Evolutionary conservation across 2,797 vertebrate species (phyloP).

Genomic region (Muscicapa striata): DNA sequence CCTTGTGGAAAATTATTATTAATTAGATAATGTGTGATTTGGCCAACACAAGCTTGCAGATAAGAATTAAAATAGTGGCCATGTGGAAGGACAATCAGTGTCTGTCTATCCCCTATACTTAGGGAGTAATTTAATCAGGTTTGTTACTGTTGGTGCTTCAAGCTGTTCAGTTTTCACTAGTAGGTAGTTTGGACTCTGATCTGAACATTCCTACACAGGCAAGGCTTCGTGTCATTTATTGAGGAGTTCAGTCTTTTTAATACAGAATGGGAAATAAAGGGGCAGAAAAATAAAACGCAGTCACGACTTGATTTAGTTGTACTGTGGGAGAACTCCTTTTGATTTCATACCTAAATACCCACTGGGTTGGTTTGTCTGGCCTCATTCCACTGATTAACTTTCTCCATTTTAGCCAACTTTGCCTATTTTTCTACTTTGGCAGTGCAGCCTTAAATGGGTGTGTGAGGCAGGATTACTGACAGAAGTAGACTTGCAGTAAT

Average conservation of each 20-base stretch:
- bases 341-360: neutral
- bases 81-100: slow-evolving; percentile 71
- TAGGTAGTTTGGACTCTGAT: slow-evolving; percentile 45
- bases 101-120: slow-evolving; percentile 43
- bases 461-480: neutral
- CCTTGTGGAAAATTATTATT: slow-evolving; percentile 75
- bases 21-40: slow-evolving; percentile 72
- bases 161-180: slow-evolving; percentile 74
- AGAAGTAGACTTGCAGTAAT: neutral
- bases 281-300: neutral
- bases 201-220: slow-evolving; percentile 54
- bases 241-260: slow-evolving; percentile 14
- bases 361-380: neutral
- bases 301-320: neutral
- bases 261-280: neutral
- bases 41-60: slow-evolving; percentile 66
- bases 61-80: slow-evolving; percentile 72
- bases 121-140: slow-evolving; percentile 74
- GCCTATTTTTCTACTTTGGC: neutral
- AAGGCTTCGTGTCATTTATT: slow-evolving; percentile 28
- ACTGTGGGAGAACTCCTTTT: neutral
- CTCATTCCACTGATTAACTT: neutral
- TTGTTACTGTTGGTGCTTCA: slow-evolving; percentile 70
- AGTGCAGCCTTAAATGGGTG: neutral
- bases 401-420: neutral